Conservation (phyloP, 1,140 invertebrate genomes). For the Drosophila insularis region DNA sequence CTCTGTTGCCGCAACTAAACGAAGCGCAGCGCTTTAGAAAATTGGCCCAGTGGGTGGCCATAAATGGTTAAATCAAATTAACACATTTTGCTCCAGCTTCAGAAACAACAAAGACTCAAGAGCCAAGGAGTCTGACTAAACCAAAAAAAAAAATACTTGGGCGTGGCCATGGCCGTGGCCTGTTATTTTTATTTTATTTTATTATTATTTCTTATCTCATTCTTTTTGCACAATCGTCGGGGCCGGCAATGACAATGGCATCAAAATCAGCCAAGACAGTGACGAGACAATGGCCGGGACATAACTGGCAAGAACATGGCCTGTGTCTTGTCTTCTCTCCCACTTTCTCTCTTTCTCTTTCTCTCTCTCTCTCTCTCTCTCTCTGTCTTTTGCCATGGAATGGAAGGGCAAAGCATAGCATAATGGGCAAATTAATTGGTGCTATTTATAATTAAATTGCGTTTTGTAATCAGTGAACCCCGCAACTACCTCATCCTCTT, state of each 20-base stretch:
- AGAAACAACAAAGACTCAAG: conserved; percentile 14
- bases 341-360: background rate
- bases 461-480: conserved; percentile 49
- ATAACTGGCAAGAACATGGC: background rate
- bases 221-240: background rate
- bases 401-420: conserved; percentile 29
- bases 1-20: conserved; percentile 23
- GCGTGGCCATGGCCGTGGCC: conserved; percentile 32
- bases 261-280: conserved; percentile 44
- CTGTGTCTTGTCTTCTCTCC: conserved; percentile 19
- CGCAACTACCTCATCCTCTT: background rate
- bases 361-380: too few relatives aligned
- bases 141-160: conserved; percentile 46
- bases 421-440: conserved; percentile 61
- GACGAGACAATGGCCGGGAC: conserved; percentile 31
- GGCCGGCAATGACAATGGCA: conserved; percentile 36
- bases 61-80: conserved; percentile 75
- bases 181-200: conserved; percentile 10
- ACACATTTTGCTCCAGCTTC: conserved; percentile 38
- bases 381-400: conserved; percentile 18
- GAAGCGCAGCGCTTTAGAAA: conserved; percentile 21
- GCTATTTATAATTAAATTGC: conserved; percentile 67
- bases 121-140: conserved; percentile 21
- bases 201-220: conserved; percentile 9
- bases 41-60: conserved; percentile 34